phyloP scores from a whole-genome alignment of 2,797 vertebrate genomes.

The Rhabdomys pumilio region DNA sequence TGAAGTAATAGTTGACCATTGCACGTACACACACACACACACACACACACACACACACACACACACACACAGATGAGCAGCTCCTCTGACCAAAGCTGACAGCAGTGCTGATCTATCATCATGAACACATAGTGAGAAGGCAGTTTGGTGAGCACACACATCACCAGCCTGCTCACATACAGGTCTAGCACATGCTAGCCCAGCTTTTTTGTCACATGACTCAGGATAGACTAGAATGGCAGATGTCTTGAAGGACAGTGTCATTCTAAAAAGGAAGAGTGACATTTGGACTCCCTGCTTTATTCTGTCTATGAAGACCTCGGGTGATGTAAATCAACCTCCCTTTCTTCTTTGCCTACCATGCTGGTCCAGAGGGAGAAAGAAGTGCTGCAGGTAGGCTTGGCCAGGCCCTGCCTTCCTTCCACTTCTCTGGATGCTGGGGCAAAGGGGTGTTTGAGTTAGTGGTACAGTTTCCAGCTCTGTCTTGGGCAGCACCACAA shows the following conservation, averaged over 20 bases:
- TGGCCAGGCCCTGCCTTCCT: background rate
- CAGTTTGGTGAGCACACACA: background rate
- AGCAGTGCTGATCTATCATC: background rate
- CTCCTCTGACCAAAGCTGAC: background rate
- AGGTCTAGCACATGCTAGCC: background rate
- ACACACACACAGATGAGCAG: no score
- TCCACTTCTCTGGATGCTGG: background rate
- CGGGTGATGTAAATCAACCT: background rate
- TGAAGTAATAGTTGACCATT: background rate
- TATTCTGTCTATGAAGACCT: background rate
- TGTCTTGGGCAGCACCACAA: background rate
- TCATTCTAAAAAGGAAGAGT: background rate
- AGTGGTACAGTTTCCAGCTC: background rate
- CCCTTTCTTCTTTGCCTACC: background rate
- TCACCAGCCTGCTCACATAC: background rate
- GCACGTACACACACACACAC: background rate
- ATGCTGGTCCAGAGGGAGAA: background rate
- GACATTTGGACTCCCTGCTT: background rate
- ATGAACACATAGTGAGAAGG: background rate
- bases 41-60: no score
- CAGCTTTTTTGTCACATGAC: background rate
- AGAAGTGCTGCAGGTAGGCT: no score
- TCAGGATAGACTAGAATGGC: background rate
- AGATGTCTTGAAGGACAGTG: background rate
- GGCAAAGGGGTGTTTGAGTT: background rate